phyloP scores from a whole-genome alignment of 2,888 invertebrate species.

The Lepidocyrtoides sp. region DNA sequence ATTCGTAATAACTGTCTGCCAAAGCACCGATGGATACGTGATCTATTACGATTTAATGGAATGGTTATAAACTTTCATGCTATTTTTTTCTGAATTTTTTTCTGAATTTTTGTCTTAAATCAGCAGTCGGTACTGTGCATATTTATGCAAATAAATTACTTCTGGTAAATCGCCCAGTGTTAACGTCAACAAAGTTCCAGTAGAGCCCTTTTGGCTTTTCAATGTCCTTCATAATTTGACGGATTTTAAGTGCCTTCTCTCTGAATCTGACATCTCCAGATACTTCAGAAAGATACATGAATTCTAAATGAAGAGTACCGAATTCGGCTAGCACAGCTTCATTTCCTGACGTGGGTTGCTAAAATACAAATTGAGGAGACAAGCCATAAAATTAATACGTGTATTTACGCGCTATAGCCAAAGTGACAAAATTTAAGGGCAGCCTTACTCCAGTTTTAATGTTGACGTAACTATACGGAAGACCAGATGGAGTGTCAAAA shows the following conservation, averaged over 20 bases:
- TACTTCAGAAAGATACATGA: constrained; percentile 97
- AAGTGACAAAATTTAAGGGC: background rate
- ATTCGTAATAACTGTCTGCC: constrained; percentile 99
- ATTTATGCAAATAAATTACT: too few relatives aligned
- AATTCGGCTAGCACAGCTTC: constrained; percentile 95
- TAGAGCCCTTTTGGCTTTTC: constrained; percentile 84
- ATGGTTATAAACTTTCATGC: background rate
- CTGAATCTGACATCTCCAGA: constrained; percentile 96
- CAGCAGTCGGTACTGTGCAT: too few relatives aligned
- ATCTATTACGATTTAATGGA: constrained; percentile 88
- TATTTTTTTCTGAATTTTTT: too few relatives aligned
- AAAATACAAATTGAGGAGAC: background rate
- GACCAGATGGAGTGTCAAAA: constrained; percentile 98
- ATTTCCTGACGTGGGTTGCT: constrained; percentile 41
- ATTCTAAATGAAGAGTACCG: constrained; percentile 97
- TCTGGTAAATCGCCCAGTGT: constrained; percentile 80
- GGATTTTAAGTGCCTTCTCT: constrained; percentile 95
- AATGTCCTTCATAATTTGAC: constrained; percentile 79
- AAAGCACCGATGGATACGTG: constrained; percentile 97
- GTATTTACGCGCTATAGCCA: too few relatives aligned
- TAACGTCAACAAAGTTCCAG: constrained; percentile 82
- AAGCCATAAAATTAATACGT: background rate
- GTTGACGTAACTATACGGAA: constrained; percentile 95
- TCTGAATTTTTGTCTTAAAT: too few relatives aligned
- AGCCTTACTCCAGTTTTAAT: constrained; percentile 80